Percentiles rank a stretch among this genome's conserved stretches.
Evolutionary conservation across 2,797 vertebrate species (phyloP).

Genomic region (Bradypodion pumilum): DNA sequence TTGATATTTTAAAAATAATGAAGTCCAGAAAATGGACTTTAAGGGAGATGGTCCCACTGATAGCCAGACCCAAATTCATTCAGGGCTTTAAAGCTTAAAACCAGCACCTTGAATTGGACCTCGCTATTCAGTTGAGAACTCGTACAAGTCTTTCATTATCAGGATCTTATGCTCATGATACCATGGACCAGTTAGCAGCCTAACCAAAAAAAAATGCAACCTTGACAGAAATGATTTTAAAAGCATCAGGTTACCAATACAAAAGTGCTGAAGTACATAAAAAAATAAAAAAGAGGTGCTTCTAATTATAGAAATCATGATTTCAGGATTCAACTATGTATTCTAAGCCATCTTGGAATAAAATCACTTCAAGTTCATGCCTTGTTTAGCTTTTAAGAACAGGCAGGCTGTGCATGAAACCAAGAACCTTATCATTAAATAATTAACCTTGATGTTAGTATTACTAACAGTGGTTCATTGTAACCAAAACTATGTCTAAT

Average conservation of each 20-base stretch:
- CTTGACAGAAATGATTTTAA: conserved; percentile 8
- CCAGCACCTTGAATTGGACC: too few relatives aligned
- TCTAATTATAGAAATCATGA: not conserved
- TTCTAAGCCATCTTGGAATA: not conserved
- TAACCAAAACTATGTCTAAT: conserved; percentile 22
- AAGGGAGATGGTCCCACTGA: too few relatives aligned
- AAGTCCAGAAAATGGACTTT: too few relatives aligned
- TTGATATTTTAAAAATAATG: too few relatives aligned
- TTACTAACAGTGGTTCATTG: conserved; percentile 13
- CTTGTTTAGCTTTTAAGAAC: not conserved
- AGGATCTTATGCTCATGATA: too few relatives aligned
- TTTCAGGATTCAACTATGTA: not conserved
- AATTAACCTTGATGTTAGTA: not conserved
- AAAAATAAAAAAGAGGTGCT: not conserved
- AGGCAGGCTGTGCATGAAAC: conserved; percentile 9
- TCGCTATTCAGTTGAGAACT: too few relatives aligned
- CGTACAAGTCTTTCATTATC: too few relatives aligned
- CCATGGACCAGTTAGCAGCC: not conserved
- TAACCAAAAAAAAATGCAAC: not conserved
- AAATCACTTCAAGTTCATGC: not conserved
- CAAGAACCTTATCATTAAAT: not conserved
- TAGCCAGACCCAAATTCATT: too few relatives aligned
- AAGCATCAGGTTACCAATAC: not conserved
- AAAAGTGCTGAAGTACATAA: not conserved
- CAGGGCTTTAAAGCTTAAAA: too few relatives aligned